Conservation (phyloP, 2,797 vertebrate genomes). For the Sebastes hubbsi region DNA sequence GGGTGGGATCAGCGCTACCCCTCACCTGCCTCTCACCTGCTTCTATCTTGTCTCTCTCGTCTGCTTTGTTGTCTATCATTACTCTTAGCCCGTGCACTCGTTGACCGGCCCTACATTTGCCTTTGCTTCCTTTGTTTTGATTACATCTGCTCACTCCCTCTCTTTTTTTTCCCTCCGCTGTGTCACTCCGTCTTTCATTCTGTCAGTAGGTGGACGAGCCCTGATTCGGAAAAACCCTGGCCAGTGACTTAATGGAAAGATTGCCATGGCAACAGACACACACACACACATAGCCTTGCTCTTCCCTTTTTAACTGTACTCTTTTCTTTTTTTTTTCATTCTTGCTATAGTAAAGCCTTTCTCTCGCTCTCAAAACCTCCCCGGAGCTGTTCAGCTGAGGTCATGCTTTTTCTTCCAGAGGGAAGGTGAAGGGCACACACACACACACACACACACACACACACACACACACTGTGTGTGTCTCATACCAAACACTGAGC, state of each 20-base stretch:
- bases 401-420: slow-evolving; percentile 50
- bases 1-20: slow-evolving; percentile 38
- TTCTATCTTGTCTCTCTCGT: slow-evolving; percentile 20
- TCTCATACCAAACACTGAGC: slow-evolving; percentile 25
- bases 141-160: slow-evolving; percentile 28
- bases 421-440: slow-evolving; percentile 21
- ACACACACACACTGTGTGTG: not conserved
- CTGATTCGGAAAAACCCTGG: slow-evolving; percentile 70
- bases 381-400: slow-evolving; percentile 46
- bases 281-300: slow-evolving; percentile 62
- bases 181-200: slow-evolving; percentile 51
- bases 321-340: slow-evolving; percentile 36
- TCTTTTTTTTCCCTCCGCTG: slow-evolving; percentile 33
- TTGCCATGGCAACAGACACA: slow-evolving; percentile 73
- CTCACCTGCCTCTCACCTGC: slow-evolving; percentile 47
- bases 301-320: slow-evolving; percentile 66
- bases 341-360: slow-evolving; percentile 48
- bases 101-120: slow-evolving; percentile 43
- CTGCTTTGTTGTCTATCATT: slow-evolving; percentile 31
- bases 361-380: slow-evolving; percentile 21
- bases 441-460: not conserved
- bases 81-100: slow-evolving; percentile 31
- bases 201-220: slow-evolving; percentile 57
- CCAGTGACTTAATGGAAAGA: slow-evolving; percentile 79
- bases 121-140: slow-evolving; percentile 46